Percentiles rank a stretch among this genome's conserved stretches.
Conservation (phyloP, 2,113 vertebrate species). For the pig (Sus scrofa) region DNA sequence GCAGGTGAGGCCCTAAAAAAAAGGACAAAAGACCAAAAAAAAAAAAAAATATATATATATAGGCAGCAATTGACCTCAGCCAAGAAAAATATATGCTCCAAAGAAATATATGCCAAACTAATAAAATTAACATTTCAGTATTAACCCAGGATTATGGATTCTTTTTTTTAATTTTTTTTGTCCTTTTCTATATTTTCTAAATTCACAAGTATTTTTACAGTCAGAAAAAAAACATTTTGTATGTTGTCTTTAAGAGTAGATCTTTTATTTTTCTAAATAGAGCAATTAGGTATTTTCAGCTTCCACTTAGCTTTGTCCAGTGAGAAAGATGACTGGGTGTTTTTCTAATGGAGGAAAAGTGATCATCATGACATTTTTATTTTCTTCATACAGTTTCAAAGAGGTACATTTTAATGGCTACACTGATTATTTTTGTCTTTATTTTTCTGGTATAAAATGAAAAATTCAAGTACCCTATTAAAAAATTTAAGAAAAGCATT, state of each 20-base stretch:
- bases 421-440: background rate
- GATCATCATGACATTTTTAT: background rate
- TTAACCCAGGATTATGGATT: background rate
- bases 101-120: background rate
- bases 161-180: background rate
- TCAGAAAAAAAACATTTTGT: background rate
- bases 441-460: constrained; percentile 13
- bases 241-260: background rate
- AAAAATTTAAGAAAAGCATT: background rate
- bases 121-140: background rate
- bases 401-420: background rate
- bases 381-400: background rate
- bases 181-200: background rate
- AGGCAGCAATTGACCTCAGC: background rate
- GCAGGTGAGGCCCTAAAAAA: no score
- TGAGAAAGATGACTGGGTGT: background rate
- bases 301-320: background rate
- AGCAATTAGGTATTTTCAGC: constrained; percentile 9
- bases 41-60: constrained; percentile 6
- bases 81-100: background rate
- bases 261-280: background rate
- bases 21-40: no score
- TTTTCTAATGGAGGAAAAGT: constrained; percentile 2
- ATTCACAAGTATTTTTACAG: background rate
- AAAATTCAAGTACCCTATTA: background rate